Conservation (phyloP, 2,888 invertebrate species). For the Conistra vaccinii region DNA sequence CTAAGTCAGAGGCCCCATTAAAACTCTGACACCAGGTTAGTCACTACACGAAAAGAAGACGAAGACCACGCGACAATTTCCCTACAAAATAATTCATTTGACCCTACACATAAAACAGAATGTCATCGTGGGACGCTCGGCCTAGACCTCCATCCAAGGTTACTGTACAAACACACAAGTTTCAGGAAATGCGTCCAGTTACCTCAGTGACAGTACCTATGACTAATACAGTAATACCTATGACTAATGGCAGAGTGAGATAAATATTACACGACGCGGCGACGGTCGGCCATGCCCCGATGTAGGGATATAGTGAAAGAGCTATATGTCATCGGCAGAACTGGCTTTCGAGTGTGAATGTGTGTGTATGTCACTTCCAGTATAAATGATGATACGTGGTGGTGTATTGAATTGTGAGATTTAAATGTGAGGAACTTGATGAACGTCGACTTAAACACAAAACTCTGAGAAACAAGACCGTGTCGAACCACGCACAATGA, state of each 20-base stretch:
- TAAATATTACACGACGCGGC: slow-evolving; percentile 48
- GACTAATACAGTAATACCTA: slow-evolving; percentile 60
- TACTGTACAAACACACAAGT: slow-evolving; percentile 55
- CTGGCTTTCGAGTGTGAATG: background rate
- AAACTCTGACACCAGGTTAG: no score
- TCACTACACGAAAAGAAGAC: no score
- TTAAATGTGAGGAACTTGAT: background rate
- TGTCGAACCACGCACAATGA: no score
- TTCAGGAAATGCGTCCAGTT: slow-evolving; percentile 69
- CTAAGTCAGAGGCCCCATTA: no score
- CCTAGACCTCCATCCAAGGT: slow-evolving; percentile 56
- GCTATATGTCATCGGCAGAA: slow-evolving; percentile 18
- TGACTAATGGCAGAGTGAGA: slow-evolving; percentile 66
- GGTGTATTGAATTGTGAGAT: background rate
- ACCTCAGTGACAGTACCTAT: slow-evolving; percentile 26
- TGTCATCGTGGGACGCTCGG: slow-evolving; percentile 26
- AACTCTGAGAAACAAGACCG: no score
- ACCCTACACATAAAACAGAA: slow-evolving; percentile 23
- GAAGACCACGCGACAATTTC: background rate
- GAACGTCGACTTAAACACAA: no score
- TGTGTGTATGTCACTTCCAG: background rate
- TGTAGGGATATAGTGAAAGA: slow-evolving; percentile 30
- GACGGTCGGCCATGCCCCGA: slow-evolving; percentile 18
- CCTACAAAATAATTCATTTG: slow-evolving; percentile 13
- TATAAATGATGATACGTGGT: background rate